phyloP scores from a whole-genome alignment of 1,140 invertebrate species.

The Nixonia krombeini region DNA sequence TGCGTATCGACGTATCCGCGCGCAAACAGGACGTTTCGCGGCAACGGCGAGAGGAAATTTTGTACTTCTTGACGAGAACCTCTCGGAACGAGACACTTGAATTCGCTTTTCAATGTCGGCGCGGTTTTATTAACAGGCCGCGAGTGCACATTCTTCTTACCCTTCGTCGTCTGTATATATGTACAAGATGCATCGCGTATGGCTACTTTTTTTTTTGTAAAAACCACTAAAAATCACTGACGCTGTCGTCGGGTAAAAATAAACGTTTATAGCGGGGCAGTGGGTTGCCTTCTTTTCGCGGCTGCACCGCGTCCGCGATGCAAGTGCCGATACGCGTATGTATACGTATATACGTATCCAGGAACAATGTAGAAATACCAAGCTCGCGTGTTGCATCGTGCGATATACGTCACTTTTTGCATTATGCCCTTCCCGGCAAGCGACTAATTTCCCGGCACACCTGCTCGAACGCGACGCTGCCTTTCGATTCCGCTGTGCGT shows the following conservation, averaged over 20 bases:
- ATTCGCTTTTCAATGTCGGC: no score
- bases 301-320: constrained; percentile 26
- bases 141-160: constrained; percentile 7
- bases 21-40: no score
- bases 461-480: constrained; percentile 37
- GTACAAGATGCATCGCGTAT: constrained; percentile 19
- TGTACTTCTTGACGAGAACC: no score
- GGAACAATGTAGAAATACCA: constrained; percentile 50
- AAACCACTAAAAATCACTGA: constrained; percentile 41
- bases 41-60: no score
- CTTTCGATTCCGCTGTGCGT: constrained; percentile 13
- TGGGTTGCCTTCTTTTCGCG: constrained; percentile 34
- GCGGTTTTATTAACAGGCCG: constrained; percentile 19
- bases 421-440: constrained; percentile 23
- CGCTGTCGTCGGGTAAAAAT: constrained; percentile 37
- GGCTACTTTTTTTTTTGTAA: constrained; percentile 24
- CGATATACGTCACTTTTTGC: constrained; percentile 31
- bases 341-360: constrained; percentile 4
- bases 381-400: constrained; percentile 38
- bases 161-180: no score
- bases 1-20: background rate
- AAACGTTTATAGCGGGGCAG: constrained; percentile 26
- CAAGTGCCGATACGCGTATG: constrained; percentile 23
- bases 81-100: no score
- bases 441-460: constrained; percentile 36